Base-by-base conservation (phyloP, 1,140 invertebrate species). In the Magallana ariakensis region DNA sequence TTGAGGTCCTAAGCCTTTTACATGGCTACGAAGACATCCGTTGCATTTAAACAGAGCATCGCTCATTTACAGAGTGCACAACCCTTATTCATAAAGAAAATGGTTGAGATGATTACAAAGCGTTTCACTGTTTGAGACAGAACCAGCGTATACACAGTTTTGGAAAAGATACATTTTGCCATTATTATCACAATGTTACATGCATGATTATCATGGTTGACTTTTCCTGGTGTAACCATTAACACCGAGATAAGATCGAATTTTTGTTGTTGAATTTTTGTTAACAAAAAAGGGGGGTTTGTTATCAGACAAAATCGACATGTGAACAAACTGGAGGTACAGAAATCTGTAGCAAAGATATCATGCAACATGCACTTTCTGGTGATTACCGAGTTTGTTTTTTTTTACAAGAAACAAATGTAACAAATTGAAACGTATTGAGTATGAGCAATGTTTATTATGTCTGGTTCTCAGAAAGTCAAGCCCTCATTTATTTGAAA, bases 1-100 rank as follows among this genome's bases (percentile, higher is more conserved):
- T 75, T 75, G 66, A 75, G 66, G 66, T 75, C 33, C 26, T 26
- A 33, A 13, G 19, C 22, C 6, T 26, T 75, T 26, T 26, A 26
- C 66, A 26, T 75, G 66, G 22, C 22, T 75, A 75, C 66, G 33
- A 26, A 75, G 22, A 75, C 66, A 75, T 75, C 13, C 66, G 22
- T 75, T 75, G 66, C 66, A 26, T 75, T 9, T 75, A 75, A 10
- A n/a, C n/a, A 26, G 33, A 75, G 22, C 66, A 75, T 26, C 22
- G 11, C 9, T 46, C 22, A 26, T 75, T 33, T 26, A 75, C 22
- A 75, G 22, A 26, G 9, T 75, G 66, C 66, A 22, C 22, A 62
- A 33, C 11, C 11, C 22, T 33, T 46, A 46, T 46, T 26, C 66
- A 75, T 13, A 33, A 75, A 26, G 66, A 26, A 75, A 13, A 13